Evolutionary conservation across 2,888 invertebrate genomes (phyloP).

Genomic region (Muscina levida): DNA sequence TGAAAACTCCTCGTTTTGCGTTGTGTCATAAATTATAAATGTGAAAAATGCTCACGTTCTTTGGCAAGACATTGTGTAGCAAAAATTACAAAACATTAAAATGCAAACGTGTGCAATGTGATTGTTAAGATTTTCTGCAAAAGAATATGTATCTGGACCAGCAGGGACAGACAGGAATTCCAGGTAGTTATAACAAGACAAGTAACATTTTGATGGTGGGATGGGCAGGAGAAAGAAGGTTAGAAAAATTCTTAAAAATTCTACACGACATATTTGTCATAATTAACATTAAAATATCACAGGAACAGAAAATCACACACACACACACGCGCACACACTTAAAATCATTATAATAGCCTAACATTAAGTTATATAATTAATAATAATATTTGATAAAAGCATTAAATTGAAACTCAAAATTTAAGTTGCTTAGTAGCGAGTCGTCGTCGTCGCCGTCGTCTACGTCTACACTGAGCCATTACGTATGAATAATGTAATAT

Average conservation of each 20-base stretch:
- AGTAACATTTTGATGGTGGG: too few relatives aligned
- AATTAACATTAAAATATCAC: constrained; percentile 60
- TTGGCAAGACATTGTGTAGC: constrained; percentile 61
- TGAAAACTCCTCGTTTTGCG: neutral
- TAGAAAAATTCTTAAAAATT: neutral
- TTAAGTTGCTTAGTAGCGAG: too few relatives aligned
- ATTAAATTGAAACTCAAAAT: neutral
- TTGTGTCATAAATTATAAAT: constrained; percentile 59
- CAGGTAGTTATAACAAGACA: too few relatives aligned
- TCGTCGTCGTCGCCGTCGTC: too few relatives aligned
- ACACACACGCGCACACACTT: too few relatives aligned
- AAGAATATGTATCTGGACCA: neutral
- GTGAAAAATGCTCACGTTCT: constrained; percentile 64
- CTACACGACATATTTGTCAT: constrained; percentile 57
- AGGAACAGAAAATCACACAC: neutral
- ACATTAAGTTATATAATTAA: constrained; percentile 8
- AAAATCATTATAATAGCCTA: neutral
- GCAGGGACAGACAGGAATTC: neutral
- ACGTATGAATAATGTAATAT: too few relatives aligned
- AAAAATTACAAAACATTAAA: constrained; percentile 61
- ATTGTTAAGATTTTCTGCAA: constrained; percentile 52
- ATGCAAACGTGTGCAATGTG: constrained; percentile 65
- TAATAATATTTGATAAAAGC: neutral
- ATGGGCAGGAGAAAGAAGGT: neutral
- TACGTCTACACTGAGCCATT: too few relatives aligned